Evolutionary conservation across 2,797 vertebrate genomes (phyloP).

Genomic region (Channallabes apus): DNA sequence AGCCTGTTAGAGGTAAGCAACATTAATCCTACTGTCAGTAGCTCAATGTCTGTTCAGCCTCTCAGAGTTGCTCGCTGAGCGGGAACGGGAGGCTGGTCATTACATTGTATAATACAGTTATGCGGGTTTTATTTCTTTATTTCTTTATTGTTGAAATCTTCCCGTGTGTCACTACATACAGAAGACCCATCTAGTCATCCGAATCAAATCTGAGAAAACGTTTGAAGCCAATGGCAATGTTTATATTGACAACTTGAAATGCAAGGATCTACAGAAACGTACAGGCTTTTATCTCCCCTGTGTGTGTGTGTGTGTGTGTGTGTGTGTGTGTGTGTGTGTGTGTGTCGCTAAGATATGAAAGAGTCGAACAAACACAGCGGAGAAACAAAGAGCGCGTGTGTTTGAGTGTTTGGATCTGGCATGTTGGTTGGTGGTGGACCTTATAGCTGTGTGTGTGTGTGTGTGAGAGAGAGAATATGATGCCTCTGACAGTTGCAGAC

Average conservation of each 20-base stretch:
- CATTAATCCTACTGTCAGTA: constrained; percentile 32
- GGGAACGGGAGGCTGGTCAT: neutral
- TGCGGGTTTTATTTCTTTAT: neutral
- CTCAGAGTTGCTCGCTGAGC: neutral
- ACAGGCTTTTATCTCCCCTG: constrained; percentile 56
- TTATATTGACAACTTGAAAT: constrained; percentile 50
- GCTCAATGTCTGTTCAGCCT: constrained; percentile 35
- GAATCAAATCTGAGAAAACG: neutral
- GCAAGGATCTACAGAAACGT: constrained; percentile 47
- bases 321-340: constrained; percentile 54
- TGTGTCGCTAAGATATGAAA: constrained; percentile 59
- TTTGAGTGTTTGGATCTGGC: constrained; percentile 70
- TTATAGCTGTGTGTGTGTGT: constrained; percentile 53
- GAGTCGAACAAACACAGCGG: constrained; percentile 24
- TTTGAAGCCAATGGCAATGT: constrained; percentile 35
- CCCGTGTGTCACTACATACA: neutral
- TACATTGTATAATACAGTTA: neutral
- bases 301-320: constrained; percentile 56
- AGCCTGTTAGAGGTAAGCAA: constrained; percentile 93
- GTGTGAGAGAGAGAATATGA: constrained; percentile 58
- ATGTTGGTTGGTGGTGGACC: constrained; percentile 68
- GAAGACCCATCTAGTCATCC: constrained; percentile 13
- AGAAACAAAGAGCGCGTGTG: constrained; percentile 58
- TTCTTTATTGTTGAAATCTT: neutral
- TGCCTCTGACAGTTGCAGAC: constrained; percentile 74